These are phyloP conservation scores for Temnothorax unifasciatus DNA, from an alignment of 2,888 invertebrate genomes.

Conservation along the genomic window DNA sequence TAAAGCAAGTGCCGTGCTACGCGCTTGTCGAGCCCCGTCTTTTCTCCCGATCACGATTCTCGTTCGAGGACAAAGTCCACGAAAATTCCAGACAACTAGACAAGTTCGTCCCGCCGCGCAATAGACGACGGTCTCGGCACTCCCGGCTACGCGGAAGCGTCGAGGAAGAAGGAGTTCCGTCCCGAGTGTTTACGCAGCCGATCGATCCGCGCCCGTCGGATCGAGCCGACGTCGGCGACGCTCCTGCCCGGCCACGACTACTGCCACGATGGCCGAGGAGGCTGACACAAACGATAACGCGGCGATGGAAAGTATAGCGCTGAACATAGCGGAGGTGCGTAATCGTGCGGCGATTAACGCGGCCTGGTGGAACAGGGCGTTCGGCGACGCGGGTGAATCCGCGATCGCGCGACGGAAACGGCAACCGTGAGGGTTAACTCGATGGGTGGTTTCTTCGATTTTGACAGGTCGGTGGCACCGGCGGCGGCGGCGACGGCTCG, in stretches of 20 bases:
- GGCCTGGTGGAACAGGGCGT: conserved; percentile 30
- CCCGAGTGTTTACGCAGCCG: too few relatives aligned
- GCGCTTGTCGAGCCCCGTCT: conserved; percentile 12
- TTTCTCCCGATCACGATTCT: background rate
- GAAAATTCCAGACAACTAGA: background rate
- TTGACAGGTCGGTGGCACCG: conserved; percentile 32
- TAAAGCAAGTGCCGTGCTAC: conserved; percentile 76
- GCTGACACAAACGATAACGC: conserved; percentile 82
- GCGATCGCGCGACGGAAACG: conserved; percentile 33
- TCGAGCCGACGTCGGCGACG: conserved; percentile 47
- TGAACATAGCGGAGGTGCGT: conserved; percentile 82
- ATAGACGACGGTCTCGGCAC: too few relatives aligned
- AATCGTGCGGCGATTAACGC: conserved; percentile 56
- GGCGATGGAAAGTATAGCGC: conserved; percentile 83
- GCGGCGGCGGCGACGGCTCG: conserved; percentile 39
- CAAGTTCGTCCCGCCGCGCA: background rate
- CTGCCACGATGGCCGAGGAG: conserved; percentile 86
- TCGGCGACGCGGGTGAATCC: background rate
- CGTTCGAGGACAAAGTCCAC: too few relatives aligned
- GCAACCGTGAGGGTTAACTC: conserved; percentile 3
- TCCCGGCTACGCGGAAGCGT: background rate
- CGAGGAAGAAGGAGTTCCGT: background rate
- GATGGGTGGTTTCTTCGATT: conserved; percentile 55
- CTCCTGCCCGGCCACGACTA: conserved; percentile 81
- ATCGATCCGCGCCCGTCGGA: conserved; percentile 17